Conservation (phyloP, 2,797 vertebrate genomes). For the Aratinga solstitialis region DNA sequence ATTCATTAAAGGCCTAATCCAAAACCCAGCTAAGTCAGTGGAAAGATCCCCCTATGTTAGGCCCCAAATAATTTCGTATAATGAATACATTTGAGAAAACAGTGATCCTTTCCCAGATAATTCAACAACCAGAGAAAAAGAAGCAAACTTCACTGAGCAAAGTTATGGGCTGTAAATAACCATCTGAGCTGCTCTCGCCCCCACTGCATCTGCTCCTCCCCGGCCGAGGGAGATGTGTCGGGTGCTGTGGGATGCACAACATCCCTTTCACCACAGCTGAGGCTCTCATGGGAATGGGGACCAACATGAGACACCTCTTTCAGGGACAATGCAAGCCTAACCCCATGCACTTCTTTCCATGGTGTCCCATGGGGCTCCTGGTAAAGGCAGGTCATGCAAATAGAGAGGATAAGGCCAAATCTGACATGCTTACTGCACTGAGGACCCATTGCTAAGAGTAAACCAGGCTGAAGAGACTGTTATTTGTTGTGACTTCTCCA, state of each 20-base stretch:
- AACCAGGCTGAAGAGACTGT: not conserved
- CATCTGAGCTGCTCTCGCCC: not conserved
- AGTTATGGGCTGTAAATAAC: constrained; percentile 8
- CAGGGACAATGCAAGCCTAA: rapidly evolving
- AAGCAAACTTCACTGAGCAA: not conserved
- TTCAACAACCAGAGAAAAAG: constrained; percentile 24
- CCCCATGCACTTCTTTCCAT: rapidly evolving
- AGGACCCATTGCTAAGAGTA: not conserved
- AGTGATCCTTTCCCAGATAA: constrained; percentile 40
- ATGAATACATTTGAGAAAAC: constrained; percentile 69
- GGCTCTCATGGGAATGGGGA: not conserved
- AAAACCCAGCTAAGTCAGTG: constrained; percentile 60
- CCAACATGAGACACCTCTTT: rapidly evolving
- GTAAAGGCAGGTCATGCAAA: not conserved
- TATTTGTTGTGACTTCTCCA: not conserved
- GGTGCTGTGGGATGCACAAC: not conserved
- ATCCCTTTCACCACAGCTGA: not conserved
- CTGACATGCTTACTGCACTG: rapidly evolving
- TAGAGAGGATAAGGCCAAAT: not conserved
- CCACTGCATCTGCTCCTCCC: not conserved
- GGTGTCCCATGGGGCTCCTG: rapidly evolving
- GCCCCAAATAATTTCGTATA: constrained; percentile 67
- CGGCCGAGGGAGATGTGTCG: rapidly evolving
- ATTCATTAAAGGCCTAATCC: constrained; percentile 69
- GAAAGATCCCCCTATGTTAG: constrained; percentile 55